Percentiles rank a stretch among this genome's conserved stretches.
Evolutionary conservation across 1,140 invertebrate species (phyloP).

Genomic region (Anoplophora glabripennis): DNA sequence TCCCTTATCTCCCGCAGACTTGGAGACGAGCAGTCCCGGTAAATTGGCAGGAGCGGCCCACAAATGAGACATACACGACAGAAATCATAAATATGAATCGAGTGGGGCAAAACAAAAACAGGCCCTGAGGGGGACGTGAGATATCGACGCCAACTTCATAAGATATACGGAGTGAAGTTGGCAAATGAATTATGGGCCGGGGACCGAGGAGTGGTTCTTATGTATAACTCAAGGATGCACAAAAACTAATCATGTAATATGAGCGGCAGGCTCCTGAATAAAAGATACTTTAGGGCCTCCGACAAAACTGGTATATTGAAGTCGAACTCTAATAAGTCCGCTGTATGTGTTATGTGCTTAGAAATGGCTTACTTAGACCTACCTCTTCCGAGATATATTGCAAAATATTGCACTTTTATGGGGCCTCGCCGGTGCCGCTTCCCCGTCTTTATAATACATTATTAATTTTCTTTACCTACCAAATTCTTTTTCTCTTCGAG

Average conservation of each 20-base stretch:
- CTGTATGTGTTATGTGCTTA: slow-evolving; percentile 41
- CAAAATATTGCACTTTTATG: slow-evolving; percentile 37
- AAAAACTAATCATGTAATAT: slow-evolving; percentile 42
- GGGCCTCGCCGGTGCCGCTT: slow-evolving; percentile 19
- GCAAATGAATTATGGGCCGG: slow-evolving; percentile 25
- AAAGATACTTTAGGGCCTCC: slow-evolving; percentile 38
- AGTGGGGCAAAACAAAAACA: slow-evolving; percentile 23
- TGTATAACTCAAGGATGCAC: slow-evolving; percentile 22
- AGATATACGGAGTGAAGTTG: slow-evolving; percentile 24
- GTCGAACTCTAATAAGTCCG: slow-evolving; percentile 38
- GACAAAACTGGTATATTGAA: slow-evolving; percentile 37
- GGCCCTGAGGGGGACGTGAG: slow-evolving; percentile 23
- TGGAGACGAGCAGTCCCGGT: too few species aligned
- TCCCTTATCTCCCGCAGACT: too few species aligned
- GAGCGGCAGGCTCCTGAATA: slow-evolving; percentile 36
- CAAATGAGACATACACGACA: slow-evolving; percentile 3
- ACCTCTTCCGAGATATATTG: slow-evolving; percentile 33
- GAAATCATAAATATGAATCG: slow-evolving; percentile 26
- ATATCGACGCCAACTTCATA: slow-evolving; percentile 25
- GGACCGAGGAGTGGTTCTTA: slow-evolving; percentile 16
- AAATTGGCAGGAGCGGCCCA: too few species aligned
- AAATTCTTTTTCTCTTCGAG: background rate
- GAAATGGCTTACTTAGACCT: slow-evolving; percentile 39
- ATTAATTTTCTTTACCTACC: slow-evolving; percentile 26
- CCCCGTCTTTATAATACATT: slow-evolving; percentile 25